Base-by-base conservation (phyloP, 2,113 vertebrate genomes). In the Lepus europaeus region DNA sequence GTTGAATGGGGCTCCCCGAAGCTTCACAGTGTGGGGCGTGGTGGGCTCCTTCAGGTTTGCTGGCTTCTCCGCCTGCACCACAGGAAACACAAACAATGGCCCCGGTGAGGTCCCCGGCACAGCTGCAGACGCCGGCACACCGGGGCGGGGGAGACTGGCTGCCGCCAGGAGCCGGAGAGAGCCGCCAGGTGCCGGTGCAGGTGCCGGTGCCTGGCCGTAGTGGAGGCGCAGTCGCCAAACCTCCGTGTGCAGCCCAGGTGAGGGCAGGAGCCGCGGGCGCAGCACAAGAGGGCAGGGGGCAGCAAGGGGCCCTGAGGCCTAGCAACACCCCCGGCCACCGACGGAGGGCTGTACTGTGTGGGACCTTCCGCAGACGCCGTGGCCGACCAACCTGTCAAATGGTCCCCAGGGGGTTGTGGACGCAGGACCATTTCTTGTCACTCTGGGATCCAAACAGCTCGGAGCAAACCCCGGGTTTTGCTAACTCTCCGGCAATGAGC, bases 11-110 rank as follows among this genome's bases (percentile, higher is more conserved):
- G 97, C 98, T 81, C 99, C 99, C 77, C 98, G 98, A 17, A 99
- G 98, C 84, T 99, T 99, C 96, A 99, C 99, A 0, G 99, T 99
- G 98, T 99, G 98, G 0, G 98, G 97, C 0, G 99, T 99, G 39
- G 96, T 97, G 6, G 98, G 98, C 74, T 98, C 98, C 2, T 27
- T 97, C 95, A 98, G 96, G 63, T 16, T 64, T 16, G 84, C 87
- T 63, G 81, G 87, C 29, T 39, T 93, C 95, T 96, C 93, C 1
- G 5, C 29, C 97, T 98, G 97, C 27, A 25, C 13, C 39, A 33
- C 2, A 7, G 69, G 11, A 29, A 27, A 86, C 68, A 89, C n/a
- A 53, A 92, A 80, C 76, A n/a, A 36, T 0, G 27, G 22, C 2
- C 25, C 1, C 27, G 2, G 8, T 80, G 66, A 91, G 33, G 0